These are phyloP conservation scores for Xerus inauris DNA, from an alignment of 2,113 vertebrate genomes.

Conservation along the genomic window DNA sequence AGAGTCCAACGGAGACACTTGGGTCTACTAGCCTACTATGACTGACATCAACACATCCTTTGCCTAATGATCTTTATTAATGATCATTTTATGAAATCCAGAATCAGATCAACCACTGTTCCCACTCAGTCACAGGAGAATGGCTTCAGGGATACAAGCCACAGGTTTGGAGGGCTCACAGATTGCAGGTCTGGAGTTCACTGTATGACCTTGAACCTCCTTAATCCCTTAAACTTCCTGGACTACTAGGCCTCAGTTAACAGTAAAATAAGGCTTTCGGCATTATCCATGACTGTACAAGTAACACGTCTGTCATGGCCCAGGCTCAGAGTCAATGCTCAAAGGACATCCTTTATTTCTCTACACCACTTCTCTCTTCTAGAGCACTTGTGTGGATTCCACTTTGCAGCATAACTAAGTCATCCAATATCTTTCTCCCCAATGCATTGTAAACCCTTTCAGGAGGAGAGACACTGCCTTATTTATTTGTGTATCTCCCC, in stretches of 20 bases:
- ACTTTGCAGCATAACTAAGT: background rate
- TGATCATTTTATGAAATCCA: background rate
- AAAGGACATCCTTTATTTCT: background rate
- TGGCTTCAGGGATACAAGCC: background rate
- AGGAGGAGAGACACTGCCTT: background rate
- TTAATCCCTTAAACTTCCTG: background rate
- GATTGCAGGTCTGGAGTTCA: background rate
- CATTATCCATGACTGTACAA: background rate
- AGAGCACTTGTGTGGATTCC: background rate
- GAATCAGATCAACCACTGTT: background rate
- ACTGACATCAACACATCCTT: constrained; percentile 1
- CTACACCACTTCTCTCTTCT: background rate
- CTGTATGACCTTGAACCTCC: background rate
- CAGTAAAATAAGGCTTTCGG: background rate
- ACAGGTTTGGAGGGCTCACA: background rate
- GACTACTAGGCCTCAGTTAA: background rate
- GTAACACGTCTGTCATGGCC: background rate
- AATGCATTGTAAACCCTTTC: background rate
- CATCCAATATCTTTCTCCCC: background rate
- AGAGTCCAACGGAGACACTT: background rate
- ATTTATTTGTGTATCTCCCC: background rate
- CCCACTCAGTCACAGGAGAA: background rate
- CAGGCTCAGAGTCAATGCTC: constrained; percentile 9
- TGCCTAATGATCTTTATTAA: background rate
- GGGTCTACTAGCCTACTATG: background rate